A percentile compares a stretch with the other conserved stretches of the same genome.
phyloP scores from a whole-genome alignment of 2,113 vertebrate species.

The Semnornis frantzii region DNA sequence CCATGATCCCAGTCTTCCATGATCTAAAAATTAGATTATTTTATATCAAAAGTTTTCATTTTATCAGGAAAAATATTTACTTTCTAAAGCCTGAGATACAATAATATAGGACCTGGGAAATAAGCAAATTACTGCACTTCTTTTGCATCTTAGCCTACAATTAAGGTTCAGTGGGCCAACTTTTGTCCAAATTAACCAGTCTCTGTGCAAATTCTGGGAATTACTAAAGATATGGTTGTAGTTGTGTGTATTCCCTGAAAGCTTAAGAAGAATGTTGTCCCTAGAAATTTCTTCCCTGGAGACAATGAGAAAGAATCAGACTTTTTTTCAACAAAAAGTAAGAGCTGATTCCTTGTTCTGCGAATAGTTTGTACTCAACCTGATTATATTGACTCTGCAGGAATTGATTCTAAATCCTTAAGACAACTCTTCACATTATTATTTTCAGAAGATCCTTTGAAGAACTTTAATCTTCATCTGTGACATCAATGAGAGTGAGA shows the following conservation, averaged over 20 bases:
- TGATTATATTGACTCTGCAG: not conserved
- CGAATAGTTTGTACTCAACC: not conserved
- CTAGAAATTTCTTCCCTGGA: not conserved
- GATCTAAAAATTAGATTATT: not conserved
- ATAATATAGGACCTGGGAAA: rapidly evolving
- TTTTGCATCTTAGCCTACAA: not conserved
- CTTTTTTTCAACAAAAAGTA: not conserved
- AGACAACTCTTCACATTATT: rapidly evolving
- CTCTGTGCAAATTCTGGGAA: not conserved
- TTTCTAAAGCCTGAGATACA: not conserved
- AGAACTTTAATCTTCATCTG: not conserved
- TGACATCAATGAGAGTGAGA: not conserved
- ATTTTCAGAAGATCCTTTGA: not conserved
- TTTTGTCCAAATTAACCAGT: not conserved
- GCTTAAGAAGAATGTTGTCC: not conserved
- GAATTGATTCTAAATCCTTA: not conserved
- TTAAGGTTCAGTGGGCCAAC: not conserved
- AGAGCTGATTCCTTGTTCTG: not conserved
- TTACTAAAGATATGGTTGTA: not conserved
- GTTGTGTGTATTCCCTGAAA: not conserved
- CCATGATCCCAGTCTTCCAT: not conserved
- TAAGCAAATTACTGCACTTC: not conserved
- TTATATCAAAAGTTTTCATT: rapidly evolving
- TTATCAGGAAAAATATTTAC: not conserved
- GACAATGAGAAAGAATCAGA: not conserved